Conservation (phyloP, 2,797 vertebrate genomes). For the Argyrosomus regius region DNA sequence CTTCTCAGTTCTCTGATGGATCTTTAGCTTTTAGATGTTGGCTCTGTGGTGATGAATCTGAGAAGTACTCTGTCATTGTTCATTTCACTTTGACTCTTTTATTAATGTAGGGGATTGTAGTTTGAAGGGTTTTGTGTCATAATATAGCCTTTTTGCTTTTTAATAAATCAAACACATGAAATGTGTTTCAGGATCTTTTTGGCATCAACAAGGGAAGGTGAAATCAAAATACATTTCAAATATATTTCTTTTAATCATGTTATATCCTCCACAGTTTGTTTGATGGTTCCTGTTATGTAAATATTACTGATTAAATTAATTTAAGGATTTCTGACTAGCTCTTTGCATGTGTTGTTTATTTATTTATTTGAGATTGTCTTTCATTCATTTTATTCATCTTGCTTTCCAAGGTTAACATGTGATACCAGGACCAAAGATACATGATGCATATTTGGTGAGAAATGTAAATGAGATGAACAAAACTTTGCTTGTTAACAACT, state of each 20-base stretch:
- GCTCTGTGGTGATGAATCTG: constrained; percentile 37
- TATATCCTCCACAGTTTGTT: constrained; percentile 74
- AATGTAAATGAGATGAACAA: neutral
- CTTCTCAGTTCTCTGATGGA: constrained; percentile 22
- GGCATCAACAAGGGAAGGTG: constrained; percentile 48
- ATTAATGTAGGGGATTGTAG: constrained; percentile 59
- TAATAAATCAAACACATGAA: constrained; percentile 47
- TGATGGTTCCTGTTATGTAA: constrained; percentile 83
- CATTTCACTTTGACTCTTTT: constrained; percentile 51
- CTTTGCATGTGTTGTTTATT: constrained; percentile 11
- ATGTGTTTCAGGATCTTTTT: constrained; percentile 61
- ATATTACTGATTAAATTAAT: constrained; percentile 91
- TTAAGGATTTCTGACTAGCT: constrained; percentile 81
- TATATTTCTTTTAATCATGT: constrained; percentile 65
- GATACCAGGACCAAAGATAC: neutral
- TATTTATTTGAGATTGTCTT: neutral
- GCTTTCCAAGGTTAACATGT: neutral
- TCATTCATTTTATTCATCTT: neutral
- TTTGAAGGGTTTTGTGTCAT: constrained; percentile 58
- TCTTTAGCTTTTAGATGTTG: constrained; percentile 30
- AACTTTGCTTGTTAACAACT: neutral
- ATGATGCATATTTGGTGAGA: neutral
- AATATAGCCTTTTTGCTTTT: constrained; percentile 51
- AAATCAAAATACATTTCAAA: constrained; percentile 54
- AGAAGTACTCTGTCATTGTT: constrained; percentile 38